These are phyloP conservation scores for Xiphophorus couchianus DNA, from an alignment of 2,113 vertebrate genomes.

Conservation along the genomic window DNA sequence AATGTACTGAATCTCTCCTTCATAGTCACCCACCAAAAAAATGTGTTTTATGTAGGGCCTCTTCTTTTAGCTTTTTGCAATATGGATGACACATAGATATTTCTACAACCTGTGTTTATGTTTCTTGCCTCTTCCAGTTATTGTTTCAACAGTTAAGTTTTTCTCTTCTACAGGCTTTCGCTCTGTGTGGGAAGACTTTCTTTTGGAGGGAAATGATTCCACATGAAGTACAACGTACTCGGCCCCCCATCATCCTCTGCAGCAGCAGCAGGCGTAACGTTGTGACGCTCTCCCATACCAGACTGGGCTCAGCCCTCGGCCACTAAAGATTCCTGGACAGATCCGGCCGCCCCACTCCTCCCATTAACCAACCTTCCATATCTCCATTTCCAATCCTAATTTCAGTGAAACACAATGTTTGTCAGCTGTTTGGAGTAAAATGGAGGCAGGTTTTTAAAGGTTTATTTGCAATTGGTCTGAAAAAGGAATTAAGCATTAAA, in stretches of 20 bases:
- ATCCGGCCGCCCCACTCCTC: constrained; percentile 35
- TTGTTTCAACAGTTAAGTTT: constrained; percentile 16
- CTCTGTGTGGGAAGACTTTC: constrained; percentile 81
- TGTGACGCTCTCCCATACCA: constrained; percentile 72
- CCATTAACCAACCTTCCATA: constrained; percentile 44
- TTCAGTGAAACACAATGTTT: constrained; percentile 32
- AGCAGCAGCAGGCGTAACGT: constrained; percentile 90
- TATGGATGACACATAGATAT: background rate
- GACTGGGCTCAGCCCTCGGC: constrained; percentile 57
- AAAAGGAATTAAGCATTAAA: constrained; percentile 22
- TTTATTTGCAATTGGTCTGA: constrained; percentile 40
- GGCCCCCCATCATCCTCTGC: constrained; percentile 80
- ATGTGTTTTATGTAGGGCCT: no score
- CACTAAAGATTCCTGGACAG: constrained; percentile 58
- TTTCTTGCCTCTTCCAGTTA: background rate
- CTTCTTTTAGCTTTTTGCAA: background rate
- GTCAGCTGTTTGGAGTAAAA: constrained; percentile 31
- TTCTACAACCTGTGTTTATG: background rate
- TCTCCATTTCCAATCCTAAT: constrained; percentile 39
- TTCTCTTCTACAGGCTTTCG: constrained; percentile 60
- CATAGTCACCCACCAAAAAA: no score
- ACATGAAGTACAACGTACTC: constrained; percentile 91
- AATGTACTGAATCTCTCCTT: no score
- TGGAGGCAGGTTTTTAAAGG: constrained; percentile 5
- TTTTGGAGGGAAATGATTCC: constrained; percentile 97